Conservation (phyloP, 2,113 vertebrate species). For the Vombatus ursinus region DNA sequence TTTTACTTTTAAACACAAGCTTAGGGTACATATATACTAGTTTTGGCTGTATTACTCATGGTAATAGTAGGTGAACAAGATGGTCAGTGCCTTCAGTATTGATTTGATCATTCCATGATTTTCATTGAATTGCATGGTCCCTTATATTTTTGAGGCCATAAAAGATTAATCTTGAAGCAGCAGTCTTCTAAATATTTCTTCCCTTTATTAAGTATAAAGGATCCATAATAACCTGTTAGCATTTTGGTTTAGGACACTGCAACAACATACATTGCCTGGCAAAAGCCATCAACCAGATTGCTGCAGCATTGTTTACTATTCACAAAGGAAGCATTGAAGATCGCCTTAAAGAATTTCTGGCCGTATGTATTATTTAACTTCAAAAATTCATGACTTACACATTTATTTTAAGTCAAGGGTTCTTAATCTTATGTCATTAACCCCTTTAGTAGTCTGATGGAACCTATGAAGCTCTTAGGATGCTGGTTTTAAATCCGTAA, state of each 20-base stretch:
- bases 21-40: not conserved
- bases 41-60: not conserved
- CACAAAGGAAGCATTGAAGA: slow-evolving; percentile 99
- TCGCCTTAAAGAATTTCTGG: slow-evolving; percentile 98
- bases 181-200: not conserved
- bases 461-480: not conserved
- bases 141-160: slow-evolving; percentile 10
- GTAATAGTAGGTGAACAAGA: slow-evolving; percentile 20
- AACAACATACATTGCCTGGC: slow-evolving; percentile 99
- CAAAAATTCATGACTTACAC: slow-evolving; percentile 20
- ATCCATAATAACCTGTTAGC: slow-evolving; percentile 45
- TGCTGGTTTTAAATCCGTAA: not conserved
- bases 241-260: slow-evolving; percentile 92
- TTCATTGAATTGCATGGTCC: not conserved
- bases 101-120: slow-evolving; percentile 17
- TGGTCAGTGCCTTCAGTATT: not conserved
- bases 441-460: not conserved
- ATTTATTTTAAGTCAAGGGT: not conserved
- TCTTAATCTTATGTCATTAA: slow-evolving; percentile 15
- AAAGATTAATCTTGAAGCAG: not conserved
- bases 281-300: slow-evolving; percentile 99
- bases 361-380: slow-evolving; percentile 86
- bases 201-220: slow-evolving; percentile 14
- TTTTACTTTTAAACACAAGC: slow-evolving; percentile 27
- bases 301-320: slow-evolving; percentile 98